Evolutionary conservation across 2,888 invertebrate genomes (phyloP).

Genomic region (Chymomyza amoena): DNA sequence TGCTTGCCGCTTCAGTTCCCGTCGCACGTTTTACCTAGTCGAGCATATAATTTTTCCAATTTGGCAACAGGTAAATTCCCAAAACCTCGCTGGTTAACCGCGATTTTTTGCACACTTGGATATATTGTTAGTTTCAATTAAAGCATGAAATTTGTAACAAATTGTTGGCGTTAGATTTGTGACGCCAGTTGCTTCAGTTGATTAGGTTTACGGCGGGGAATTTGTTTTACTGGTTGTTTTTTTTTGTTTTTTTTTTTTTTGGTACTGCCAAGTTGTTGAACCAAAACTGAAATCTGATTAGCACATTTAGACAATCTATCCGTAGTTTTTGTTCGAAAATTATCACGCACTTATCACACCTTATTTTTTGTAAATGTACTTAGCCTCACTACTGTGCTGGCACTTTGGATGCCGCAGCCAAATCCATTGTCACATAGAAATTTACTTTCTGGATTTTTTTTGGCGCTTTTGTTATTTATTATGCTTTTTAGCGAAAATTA

Average conservation of each 20-base stretch:
- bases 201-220: conserved; percentile 38
- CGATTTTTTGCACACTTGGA: not conserved
- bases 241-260: conserved; percentile 6
- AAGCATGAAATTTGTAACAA: conserved; percentile 63
- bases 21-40: conserved; percentile 27
- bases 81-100: not conserved
- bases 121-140: conserved; percentile 67
- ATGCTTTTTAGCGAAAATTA: not conserved
- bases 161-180: conserved; percentile 14
- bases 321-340: conserved; percentile 57
- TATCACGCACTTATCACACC: conserved; percentile 76
- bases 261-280: conserved; percentile 51
- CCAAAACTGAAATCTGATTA: conserved; percentile 70
- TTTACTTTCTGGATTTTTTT: conserved; percentile 14
- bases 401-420: conserved; percentile 7
- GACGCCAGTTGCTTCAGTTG: conserved; percentile 54
- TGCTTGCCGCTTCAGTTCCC: not conserved
- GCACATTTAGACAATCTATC: conserved; percentile 50
- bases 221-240: conserved; percentile 15
- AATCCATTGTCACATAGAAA: not conserved
- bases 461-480: conserved; percentile 16
- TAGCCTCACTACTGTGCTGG: conserved; percentile 10
- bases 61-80: conserved; percentile 29
- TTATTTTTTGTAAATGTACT: conserved; percentile 49
- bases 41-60: conserved; percentile 57